phyloP scores from a whole-genome alignment of 2,797 vertebrate genomes.

The Periparus ater region DNA sequence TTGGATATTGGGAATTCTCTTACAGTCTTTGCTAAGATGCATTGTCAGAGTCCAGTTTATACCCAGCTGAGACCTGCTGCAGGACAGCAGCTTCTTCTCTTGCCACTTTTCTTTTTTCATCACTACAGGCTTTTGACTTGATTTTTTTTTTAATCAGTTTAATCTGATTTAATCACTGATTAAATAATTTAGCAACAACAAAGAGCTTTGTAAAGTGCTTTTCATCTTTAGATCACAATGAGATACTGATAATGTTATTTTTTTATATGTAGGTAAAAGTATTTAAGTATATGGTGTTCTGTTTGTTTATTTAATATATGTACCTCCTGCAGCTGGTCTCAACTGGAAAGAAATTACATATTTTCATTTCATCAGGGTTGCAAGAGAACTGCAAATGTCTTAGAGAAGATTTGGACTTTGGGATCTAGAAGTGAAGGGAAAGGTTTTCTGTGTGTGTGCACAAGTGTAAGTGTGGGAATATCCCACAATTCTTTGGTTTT shows the following conservation, averaged over 20 bases:
- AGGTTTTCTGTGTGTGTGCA: not conserved
- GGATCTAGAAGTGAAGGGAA: not conserved
- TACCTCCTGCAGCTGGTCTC: not conserved
- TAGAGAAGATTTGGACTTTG: not conserved
- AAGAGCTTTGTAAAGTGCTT: not conserved
- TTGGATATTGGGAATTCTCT: not conserved
- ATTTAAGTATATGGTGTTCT: not conserved
- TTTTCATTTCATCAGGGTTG: not conserved
- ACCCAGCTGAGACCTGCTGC: not conserved
- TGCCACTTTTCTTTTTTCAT: not conserved
- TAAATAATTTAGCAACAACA: not conserved
- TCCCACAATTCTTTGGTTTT: not conserved
- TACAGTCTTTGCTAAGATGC: not conserved
- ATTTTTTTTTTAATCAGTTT: not conserved
- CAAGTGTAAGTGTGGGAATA: not conserved
- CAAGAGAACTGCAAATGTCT: not conserved
- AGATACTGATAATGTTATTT: not conserved
- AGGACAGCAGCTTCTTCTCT: not conserved
- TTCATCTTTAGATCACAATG: not conserved
- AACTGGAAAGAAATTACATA: not conserved
- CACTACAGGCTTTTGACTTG: not conserved
- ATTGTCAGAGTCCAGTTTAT: not conserved
- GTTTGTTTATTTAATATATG: not conserved
- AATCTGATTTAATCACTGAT: not conserved
- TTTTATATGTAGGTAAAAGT: not conserved